phyloP scores from a whole-genome alignment of 1,140 invertebrate species.

The Hypothenemus hampei region DNA sequence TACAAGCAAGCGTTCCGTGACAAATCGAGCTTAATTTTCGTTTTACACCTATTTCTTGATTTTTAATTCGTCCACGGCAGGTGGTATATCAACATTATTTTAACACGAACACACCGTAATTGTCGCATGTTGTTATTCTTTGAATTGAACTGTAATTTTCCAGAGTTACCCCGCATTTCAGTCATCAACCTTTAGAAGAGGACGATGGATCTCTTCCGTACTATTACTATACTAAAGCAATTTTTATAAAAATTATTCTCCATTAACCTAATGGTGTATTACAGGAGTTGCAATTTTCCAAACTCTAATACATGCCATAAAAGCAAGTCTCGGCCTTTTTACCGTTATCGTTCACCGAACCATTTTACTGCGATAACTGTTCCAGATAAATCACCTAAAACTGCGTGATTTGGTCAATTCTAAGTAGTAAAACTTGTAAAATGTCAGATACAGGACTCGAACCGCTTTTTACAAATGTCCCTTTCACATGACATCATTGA shows the following conservation, averaged over 20 bases:
- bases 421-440: conserved; percentile 30
- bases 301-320: neutral
- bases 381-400: conserved; percentile 23
- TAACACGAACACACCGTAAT: conserved; percentile 3
- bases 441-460: conserved; percentile 17
- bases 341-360: conserved; percentile 17
- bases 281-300: neutral
- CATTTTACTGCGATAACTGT: conserved; percentile 23
- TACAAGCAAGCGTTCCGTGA: no score
- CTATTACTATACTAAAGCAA: neutral
- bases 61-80: conserved; percentile 16
- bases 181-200: neutral
- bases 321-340: neutral
- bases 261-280: neutral
- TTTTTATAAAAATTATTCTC: neutral
- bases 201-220: neutral
- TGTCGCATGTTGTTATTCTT: conserved; percentile 5
- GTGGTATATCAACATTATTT: conserved; percentile 16
- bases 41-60: conserved; percentile 21
- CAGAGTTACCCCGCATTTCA: neutral
- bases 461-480: conserved; percentile 23
- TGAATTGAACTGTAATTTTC: neutral
- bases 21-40: conserved; percentile 9
- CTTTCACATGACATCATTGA: conserved; percentile 18
- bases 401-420: conserved; percentile 20